Percentiles rank a stretch among this genome's conserved stretches.
Conservation (phyloP, 92 coral and sea anemone species). For the Zoanthus solanderi region DNA sequence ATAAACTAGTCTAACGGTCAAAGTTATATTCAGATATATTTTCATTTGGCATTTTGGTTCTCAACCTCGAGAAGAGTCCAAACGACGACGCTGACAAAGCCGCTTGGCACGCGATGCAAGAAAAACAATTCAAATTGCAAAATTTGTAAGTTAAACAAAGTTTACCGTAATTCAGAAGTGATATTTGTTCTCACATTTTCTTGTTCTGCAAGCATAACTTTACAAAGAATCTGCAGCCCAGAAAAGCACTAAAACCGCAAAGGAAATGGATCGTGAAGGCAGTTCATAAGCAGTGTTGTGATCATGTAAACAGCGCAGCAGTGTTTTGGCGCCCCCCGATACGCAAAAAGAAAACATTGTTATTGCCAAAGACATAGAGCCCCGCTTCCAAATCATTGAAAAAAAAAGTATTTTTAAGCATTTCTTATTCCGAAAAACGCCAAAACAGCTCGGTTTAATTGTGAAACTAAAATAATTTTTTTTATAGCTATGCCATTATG, state of each 20-base stretch:
- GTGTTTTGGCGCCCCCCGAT: conserved; percentile 5
- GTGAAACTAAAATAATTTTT: too few species aligned
- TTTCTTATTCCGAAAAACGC: neutral
- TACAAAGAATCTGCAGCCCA: neutral
- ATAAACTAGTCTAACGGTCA: neutral
- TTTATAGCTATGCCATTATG: too few species aligned
- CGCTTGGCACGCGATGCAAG: conserved; percentile 21
- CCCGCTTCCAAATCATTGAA: too few species aligned
- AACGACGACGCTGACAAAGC: neutral
- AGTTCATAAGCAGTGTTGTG: neutral
- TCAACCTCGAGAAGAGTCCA: neutral
- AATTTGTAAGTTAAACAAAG: neutral
- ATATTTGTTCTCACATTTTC: neutral
- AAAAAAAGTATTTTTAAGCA: too few species aligned
- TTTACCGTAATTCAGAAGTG: neutral
- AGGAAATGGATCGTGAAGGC: conserved; percentile 26
- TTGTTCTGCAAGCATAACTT: neutral
- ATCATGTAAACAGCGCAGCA: conserved; percentile 14
- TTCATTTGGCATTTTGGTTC: neutral
- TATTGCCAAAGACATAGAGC: neutral
- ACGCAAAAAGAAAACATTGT: conserved; percentile 26
- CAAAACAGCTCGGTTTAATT: neutral
- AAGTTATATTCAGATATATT: neutral
- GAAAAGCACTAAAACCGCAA: conserved; percentile 25
- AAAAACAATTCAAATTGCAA: neutral